Base-by-base conservation (phyloP, 2,113 vertebrate genomes). In the Hepsetus odoe region DNA sequence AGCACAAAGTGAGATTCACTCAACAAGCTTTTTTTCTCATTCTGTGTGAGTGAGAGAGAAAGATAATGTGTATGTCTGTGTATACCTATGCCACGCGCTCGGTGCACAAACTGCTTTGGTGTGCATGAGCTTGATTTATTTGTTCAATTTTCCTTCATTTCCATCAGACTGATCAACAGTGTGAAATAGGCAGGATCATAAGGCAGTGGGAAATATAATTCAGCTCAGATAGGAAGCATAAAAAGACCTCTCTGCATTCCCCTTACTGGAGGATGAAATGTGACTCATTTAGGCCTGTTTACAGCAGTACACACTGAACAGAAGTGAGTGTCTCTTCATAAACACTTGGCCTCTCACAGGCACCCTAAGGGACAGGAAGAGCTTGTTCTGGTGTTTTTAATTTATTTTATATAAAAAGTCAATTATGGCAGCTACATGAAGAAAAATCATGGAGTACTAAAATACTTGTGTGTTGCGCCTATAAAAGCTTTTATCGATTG, bases 81-180 rank as follows among this genome's bases (percentile, higher is more conserved):
- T 55, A 32, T 84, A 61, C 16, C 55, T 71, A 75, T 51, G 46
- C 69, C 53, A 69, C 53, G 71, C 83, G 82, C 28, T 55, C 75
- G 68, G 13, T 61, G 38, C 0, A 76, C 72, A 85, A 84, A 87
- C 68, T 68, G 70, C 77, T 68, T 76, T 51, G 46, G 79, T 75
- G 72, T 74, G 79, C 77, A 70, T 73, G 71, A 20, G 38, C 77
- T 35, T 81, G 82, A 88, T 88, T 85, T 86, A 87, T 85, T 79
- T 56, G 20, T 77, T 76, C 74, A 85, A 87, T 87, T 81, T 86
- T 79, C 38, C 76, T 78, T 83, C 77, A 77, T 86, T 87, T 87
- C 79, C 79, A 83, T 84, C 44, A 74, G 20, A 24, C 75, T 85
- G 78, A 83, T 86, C 73, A 82, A 28, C 49, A 62, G 4, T 13